A percentile compares a stretch with the other conserved stretches of the same genome.
These are phyloP conservation scores for Tetramorium simillimum DNA, from an alignment of 1,140 invertebrate genomes.

Conservation along the genomic window DNA sequence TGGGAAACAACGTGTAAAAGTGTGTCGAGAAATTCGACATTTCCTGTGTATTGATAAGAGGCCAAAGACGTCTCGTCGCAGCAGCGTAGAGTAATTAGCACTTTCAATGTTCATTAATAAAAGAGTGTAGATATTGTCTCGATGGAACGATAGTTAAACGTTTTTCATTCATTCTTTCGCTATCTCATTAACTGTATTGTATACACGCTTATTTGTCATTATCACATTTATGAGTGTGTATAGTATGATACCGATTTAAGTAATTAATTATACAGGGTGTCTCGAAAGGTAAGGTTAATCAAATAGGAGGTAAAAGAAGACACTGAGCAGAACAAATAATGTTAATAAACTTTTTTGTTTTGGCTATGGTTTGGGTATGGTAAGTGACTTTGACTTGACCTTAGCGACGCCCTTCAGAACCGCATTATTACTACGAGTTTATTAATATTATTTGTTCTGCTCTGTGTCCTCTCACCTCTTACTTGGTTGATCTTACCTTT, in stretches of 20 bases:
- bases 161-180: neutral
- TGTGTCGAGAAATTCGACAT: neutral
- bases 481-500: too few relatives aligned
- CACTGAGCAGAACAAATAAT: too few relatives aligned
- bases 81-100: neutral
- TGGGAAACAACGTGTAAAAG: neutral
- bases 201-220: neutral
- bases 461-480: too few relatives aligned
- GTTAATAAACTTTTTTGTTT: too few relatives aligned
- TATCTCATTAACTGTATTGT: neutral
- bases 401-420: too few relatives aligned
- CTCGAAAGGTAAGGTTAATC: too few relatives aligned
- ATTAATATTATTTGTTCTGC: too few relatives aligned
- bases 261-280: neutral
- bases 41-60: neutral
- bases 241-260: neutral
- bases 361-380: too few relatives aligned
- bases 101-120: neutral
- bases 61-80: conserved; percentile 33
- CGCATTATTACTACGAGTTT: too few relatives aligned
- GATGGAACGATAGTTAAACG: neutral
- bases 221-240: neutral
- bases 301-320: too few relatives aligned
- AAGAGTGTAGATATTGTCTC: neutral
- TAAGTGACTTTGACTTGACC: too few relatives aligned